Conservation (phyloP, 2,888 invertebrate species). For the Drosophila anceps region DNA sequence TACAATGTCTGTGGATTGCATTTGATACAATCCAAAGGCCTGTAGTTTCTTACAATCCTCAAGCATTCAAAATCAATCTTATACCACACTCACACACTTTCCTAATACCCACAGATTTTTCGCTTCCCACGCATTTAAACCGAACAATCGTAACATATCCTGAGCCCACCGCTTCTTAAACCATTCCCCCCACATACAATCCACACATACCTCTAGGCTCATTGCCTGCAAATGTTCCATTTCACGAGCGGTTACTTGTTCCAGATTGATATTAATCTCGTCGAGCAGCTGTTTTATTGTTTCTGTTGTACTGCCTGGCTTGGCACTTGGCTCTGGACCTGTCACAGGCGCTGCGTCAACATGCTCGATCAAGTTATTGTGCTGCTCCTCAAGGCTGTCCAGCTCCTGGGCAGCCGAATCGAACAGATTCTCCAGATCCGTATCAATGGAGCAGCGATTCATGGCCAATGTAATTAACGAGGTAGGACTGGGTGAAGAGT, state of each 20-base stretch:
- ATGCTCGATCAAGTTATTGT: slow-evolving; percentile 40
- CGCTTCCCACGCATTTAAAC: not conserved
- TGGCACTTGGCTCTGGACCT: not conserved
- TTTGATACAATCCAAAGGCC: slow-evolving; percentile 9
- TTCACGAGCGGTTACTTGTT: slow-evolving; percentile 72
- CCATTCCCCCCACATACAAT: not conserved
- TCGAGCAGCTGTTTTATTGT: slow-evolving; percentile 77
- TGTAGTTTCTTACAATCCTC: too few species aligned
- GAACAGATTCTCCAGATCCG: slow-evolving; percentile 47
- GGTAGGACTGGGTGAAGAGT: not conserved
- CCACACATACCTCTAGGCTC: slow-evolving; percentile 69
- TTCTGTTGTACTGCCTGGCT: slow-evolving; percentile 23
- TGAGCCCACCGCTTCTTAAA: too few species aligned
- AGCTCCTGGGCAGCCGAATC: slow-evolving; percentile 59
- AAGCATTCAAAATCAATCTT: not conserved
- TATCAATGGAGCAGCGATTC: slow-evolving; percentile 45
- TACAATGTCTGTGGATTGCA: not conserved
- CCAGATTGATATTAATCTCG: slow-evolving; percentile 81
- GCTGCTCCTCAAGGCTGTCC: slow-evolving; percentile 42
- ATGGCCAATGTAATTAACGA: slow-evolving; percentile 32
- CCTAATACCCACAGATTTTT: not conserved
- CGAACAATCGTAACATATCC: not conserved
- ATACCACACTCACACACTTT: not conserved
- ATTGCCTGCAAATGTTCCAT: slow-evolving; percentile 74
- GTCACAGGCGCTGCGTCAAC: not conserved